Conservation (phyloP, 2,888 invertebrate species). For the Terebella lapidaria region DNA sequence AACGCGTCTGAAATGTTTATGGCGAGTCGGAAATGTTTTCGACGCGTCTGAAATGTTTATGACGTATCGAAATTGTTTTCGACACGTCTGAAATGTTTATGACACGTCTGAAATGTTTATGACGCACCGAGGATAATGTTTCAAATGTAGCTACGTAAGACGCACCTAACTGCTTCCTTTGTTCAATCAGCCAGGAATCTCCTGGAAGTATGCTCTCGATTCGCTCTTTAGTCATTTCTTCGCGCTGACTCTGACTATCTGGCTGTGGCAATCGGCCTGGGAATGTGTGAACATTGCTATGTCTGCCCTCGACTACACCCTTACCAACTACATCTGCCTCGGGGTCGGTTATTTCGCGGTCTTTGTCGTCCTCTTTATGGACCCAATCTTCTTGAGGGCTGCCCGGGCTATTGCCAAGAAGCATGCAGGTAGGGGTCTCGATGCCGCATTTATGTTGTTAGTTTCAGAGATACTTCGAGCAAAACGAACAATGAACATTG, state of each 20-base stretch:
- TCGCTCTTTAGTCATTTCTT: slow-evolving; percentile 15
- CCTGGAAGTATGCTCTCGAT: slow-evolving; percentile 12
- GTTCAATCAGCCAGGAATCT: slow-evolving; percentile 2
- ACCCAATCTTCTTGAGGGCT: not conserved
- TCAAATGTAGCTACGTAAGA: no score
- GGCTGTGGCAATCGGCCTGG: slow-evolving; percentile 14
- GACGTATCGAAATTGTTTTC: no score
- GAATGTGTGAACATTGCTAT: not conserved
- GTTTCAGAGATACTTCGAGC: no score
- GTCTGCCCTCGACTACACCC: not conserved
- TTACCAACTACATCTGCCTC: slow-evolving; percentile 2
- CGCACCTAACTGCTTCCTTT: not conserved
- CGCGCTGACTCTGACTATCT: slow-evolving; percentile 13
- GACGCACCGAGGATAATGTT: no score
- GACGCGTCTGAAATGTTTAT: no score
- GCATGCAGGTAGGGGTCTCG: not conserved
- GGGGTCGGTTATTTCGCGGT: slow-evolving; percentile 5
- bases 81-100: no score
- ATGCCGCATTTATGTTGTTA: not conserved
- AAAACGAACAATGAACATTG: not conserved
- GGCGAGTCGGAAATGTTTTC: no score
- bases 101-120: no score
- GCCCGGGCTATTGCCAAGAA: not conserved
- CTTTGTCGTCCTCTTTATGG: slow-evolving; percentile 8
- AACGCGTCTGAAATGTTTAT: no score